Evolutionary conservation across 2,113 vertebrate genomes (phyloP).

Genomic region (Microcebus griseorufus): DNA sequence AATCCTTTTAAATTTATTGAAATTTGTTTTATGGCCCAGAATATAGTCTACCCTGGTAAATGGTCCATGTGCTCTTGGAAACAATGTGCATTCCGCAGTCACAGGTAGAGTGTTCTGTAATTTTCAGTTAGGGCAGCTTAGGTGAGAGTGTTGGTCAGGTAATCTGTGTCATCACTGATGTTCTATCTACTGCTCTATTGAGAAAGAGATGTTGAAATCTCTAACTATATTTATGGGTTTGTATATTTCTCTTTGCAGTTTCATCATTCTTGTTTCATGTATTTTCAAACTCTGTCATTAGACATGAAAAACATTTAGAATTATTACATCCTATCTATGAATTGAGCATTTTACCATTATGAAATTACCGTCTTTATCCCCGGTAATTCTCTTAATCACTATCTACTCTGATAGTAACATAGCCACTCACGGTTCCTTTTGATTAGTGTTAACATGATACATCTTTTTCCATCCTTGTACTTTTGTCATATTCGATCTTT

Average conservation of each 20-base stretch:
- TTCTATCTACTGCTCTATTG: not conserved
- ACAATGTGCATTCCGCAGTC: not conserved
- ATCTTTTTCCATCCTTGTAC: not conserved
- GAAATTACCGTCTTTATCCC: not conserved
- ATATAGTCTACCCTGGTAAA: not conserved
- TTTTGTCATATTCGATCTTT: not conserved
- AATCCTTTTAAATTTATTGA: not conserved
- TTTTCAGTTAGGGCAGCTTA: not conserved
- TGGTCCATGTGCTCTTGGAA: not conserved
- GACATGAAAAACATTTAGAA: not conserved
- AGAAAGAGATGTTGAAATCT: not conserved
- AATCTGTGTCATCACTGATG: fast-evolving
- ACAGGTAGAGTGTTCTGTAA: not conserved
- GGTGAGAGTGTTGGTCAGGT: no score
- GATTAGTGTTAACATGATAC: fast-evolving
- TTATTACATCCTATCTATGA: not conserved
- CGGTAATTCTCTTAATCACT: not conserved
- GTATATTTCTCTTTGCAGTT: not conserved
- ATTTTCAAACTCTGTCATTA: not conserved
- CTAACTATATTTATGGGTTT: not conserved
- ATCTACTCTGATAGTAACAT: no score
- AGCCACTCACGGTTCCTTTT: not conserved
- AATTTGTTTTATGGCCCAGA: not conserved
- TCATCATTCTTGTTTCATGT: not conserved
- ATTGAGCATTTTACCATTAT: not conserved